Base-by-base conservation (phyloP, 2,113 vertebrate species). In the Myotis yumanensis region DNA sequence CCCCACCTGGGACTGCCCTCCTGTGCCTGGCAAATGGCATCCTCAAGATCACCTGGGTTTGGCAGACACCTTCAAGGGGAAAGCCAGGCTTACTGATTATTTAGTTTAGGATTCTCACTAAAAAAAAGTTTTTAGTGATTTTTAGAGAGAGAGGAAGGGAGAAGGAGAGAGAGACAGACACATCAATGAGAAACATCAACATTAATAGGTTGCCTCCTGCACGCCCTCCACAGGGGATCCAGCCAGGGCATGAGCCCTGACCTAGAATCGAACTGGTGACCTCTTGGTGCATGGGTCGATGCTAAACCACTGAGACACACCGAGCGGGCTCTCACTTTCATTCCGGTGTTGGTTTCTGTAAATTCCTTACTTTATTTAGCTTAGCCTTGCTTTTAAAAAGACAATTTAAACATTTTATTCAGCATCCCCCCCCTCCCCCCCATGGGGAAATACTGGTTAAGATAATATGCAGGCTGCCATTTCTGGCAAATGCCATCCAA, bases 351-450 rank as follows among this genome's bases (percentile, higher is more conserved):
- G 6, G 1, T 76, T 66, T 89, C 76, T 94, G 2, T 71, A 11
- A 90, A 51, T 76, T 43, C 12, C 30, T 76, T n/a, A 43, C 30
- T 96, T 80, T 69, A 76, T 91, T 62, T 54, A 90, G 66, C 59
- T 91, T 84, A 87, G 23, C 3, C 9, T 59, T 94, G 20, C 40
- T 82, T 95, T 92, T n/a, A 93, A 66, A 59, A 83, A 40, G 16
- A 54, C 1, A 75, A 66, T 28, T 25, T 23, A 81, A 76, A 54
- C 30, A 82, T 54, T 89, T 91, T 75, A 46, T 69, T 94, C 32
- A 52, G 37, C 16, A n/a, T 72, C 64, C 43, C 43, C 1, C 4
- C 37, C 43, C 43, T 7, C 1, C 43, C 1, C 15, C 1, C 11
- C 43, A 66, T 10, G 18, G 28, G 35, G 40, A 76, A 89, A 82